Evolutionary conservation across 2,797 vertebrate genomes (phyloP), one percentile per base, ranked within the genome.

Genomic region (Ptychadena robeensis): DNA sequence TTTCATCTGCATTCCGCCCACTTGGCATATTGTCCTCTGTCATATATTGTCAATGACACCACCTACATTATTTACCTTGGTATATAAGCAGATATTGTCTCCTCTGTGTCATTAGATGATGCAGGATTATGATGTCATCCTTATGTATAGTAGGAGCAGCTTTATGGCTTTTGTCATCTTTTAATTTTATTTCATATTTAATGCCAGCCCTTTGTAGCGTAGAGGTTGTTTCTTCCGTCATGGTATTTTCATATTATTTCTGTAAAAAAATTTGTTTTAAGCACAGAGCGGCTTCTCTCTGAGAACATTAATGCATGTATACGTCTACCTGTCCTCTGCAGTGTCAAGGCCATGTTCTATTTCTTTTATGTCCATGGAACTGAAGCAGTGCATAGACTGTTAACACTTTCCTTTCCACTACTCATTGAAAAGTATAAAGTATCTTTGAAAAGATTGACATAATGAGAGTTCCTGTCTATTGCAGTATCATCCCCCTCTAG

Each of bases 11-110:
- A 35, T 22, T 68, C 66, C 32, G 18, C 66, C 66, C 66, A 37
- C 66, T n/a, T 18, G 8, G 10, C 9, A 3, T 35, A 67, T 67
- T 32, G 9, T 67, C 59, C 59, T 61, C 25, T 66, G 34, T 68
- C 30, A 35, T 3, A 68, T 14, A 31, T 15, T 6, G 14, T 32
- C 5, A 15, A 32, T 31, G 63, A 65, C 18, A 35, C 18, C 22
- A 10, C 22, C 57, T 59, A 27, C 57, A 59, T 59, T 59, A 1
- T 28, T 28, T 61, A 3, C 59, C 15, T 14, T 28, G 9, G 25
- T 61, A 34, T 68, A 34, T 37, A 37, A 34, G 66, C 66, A 68
- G n/a, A 35, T n/a, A 34, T 25, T 38, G 59, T 61, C 27, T 61
- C 10, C 8, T 4, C 59, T 61, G 1, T 61, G 28, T 61, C 59